Percentiles rank a stretch among this genome's conserved stretches.
Evolutionary conservation across 2,113 vertebrate species (phyloP).

Genomic region (Campylomormyrus numenius): DNA sequence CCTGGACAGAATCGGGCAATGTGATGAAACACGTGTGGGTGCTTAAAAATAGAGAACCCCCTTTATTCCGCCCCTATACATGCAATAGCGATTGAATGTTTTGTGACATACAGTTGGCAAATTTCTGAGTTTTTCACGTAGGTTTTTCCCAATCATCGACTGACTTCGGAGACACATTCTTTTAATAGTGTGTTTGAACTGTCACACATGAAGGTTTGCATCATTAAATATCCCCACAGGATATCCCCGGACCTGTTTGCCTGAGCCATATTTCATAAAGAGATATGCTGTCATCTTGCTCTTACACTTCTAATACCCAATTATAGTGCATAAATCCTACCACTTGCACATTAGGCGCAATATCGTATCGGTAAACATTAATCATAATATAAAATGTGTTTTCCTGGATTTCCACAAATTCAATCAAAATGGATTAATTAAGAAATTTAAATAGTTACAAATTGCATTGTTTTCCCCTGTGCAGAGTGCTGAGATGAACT

Average conservation of each 20-base stretch:
- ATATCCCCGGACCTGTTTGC: conserved; percentile 22
- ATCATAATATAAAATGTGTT: not conserved
- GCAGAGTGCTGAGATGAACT: not conserved
- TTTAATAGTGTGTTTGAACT: conserved; percentile 34
- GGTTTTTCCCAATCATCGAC: not conserved
- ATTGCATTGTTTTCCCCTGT: not conserved
- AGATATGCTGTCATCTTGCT: not conserved
- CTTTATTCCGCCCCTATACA: not conserved
- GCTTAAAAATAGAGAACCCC: not conserved
- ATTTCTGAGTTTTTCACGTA: not conserved
- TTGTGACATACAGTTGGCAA: not conserved
- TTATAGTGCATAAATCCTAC: not conserved
- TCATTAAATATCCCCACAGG: conserved; percentile 35
- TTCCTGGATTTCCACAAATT: not conserved
- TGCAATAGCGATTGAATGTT: not conserved
- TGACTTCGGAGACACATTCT: not conserved
- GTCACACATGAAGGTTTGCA: conserved; percentile 39
- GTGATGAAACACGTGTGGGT: not conserved
- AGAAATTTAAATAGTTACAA: not conserved
- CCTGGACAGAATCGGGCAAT: not conserved
- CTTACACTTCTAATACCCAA: not conserved
- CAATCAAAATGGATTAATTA: not conserved
- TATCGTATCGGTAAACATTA: not conserved
- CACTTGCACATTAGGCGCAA: not conserved
- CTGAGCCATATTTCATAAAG: conserved; percentile 43